phyloP scores from a whole-genome alignment of 2,113 vertebrate species.

The Nibea coibor region DNA sequence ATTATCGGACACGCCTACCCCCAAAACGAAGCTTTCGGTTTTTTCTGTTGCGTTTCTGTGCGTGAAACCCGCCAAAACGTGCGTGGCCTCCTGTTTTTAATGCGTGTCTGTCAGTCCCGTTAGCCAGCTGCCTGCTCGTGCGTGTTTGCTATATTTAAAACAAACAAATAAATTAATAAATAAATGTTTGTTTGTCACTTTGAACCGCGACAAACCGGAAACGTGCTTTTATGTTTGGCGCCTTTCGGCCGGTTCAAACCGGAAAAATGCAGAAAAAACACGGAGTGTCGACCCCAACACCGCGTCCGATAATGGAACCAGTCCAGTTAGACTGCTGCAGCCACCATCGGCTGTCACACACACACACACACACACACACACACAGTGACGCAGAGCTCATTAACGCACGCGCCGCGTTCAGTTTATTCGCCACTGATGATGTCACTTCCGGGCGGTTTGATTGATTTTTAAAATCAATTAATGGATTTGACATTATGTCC shows the following conservation, averaged over 20 bases:
- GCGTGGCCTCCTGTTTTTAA: too few relatives aligned
- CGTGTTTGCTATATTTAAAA: fast-evolving
- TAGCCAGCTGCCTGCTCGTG: fast-evolving
- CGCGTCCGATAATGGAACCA: conserved; percentile 42
- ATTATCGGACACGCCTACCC: conserved; percentile 55
- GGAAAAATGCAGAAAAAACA: too few relatives aligned
- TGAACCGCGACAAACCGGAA: background rate
- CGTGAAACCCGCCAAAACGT: fast-evolving
- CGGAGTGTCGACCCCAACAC: too few relatives aligned
- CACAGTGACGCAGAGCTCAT: background rate
- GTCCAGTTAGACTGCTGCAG: fast-evolving
- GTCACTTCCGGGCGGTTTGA: background rate
- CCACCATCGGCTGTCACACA: background rate
- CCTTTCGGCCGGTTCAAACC: too few relatives aligned
- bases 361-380: too few relatives aligned
- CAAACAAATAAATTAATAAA: background rate
- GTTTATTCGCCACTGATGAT: too few relatives aligned
- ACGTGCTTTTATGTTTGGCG: too few relatives aligned
- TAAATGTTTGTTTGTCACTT: background rate
- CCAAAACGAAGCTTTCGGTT: background rate
- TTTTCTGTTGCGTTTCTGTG: background rate
- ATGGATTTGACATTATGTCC: background rate
- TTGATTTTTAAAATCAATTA: fast-evolving
- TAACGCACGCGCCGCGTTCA: background rate
- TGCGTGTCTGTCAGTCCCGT: fast-evolving